These are phyloP conservation scores for Eulithis testata DNA, from an alignment of 2,888 invertebrate genomes.

Conservation along the genomic window DNA sequence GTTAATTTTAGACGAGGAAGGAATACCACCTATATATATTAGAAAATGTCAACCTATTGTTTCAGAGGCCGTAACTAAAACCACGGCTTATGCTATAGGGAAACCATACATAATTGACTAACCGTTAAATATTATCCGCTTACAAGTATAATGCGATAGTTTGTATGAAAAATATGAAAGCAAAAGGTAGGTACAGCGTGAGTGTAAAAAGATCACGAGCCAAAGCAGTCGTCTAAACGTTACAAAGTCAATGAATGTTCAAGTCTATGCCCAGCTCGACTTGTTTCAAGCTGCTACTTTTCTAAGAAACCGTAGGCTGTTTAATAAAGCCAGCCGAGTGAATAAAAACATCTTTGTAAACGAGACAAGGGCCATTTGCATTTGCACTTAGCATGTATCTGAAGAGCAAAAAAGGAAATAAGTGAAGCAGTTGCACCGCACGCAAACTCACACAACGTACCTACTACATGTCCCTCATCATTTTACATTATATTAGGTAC, in stretches of 20 bases:
- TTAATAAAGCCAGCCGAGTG: slow-evolving; percentile 66
- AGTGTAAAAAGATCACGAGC: slow-evolving; percentile 4
- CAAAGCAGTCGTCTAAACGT: slow-evolving; percentile 13
- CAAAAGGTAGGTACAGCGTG: background rate
- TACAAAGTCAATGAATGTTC: slow-evolving; percentile 26
- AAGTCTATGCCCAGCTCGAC: slow-evolving; percentile 32
- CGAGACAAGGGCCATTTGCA: slow-evolving; percentile 75
- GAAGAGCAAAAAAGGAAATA: slow-evolving; percentile 64
- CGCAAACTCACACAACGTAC: slow-evolving; percentile 31
- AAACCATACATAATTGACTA: slow-evolving; percentile 16
- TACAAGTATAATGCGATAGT: slow-evolving; percentile 18
- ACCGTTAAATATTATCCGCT: slow-evolving; percentile 9
- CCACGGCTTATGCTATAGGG: slow-evolving; percentile 7
- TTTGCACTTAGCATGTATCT: slow-evolving; percentile 73
- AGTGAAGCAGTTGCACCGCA: slow-evolving; percentile 59
- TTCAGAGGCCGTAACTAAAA: background rate
- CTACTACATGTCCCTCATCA: slow-evolving; percentile 21
- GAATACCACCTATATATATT: background rate
- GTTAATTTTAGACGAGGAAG: background rate
- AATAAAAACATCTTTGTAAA: slow-evolving; percentile 76
- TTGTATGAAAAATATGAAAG: slow-evolving; percentile 7
- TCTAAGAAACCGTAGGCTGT: slow-evolving; percentile 57
- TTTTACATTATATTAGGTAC: slow-evolving; percentile 7
- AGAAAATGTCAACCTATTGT: too few relatives aligned
- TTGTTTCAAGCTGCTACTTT: slow-evolving; percentile 45